Evolutionary conservation across 2,888 invertebrate species (phyloP), one percentile per base, ranked within the genome.

Genomic region (Chirona hameri): DNA sequence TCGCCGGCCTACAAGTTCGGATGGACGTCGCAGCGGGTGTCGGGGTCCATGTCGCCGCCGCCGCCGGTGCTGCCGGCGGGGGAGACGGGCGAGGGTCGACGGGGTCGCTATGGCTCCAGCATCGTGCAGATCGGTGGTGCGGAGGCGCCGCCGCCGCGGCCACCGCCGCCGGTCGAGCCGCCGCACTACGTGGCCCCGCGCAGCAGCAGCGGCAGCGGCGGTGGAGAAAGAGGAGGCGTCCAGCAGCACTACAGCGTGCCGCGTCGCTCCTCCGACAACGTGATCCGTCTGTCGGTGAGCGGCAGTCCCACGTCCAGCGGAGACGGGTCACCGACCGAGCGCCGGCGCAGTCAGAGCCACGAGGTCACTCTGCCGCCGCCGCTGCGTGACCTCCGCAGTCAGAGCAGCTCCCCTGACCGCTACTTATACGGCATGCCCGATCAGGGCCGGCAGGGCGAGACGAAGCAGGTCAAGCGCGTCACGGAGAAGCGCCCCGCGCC

Each of bases 231-330:
- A 21, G n/a, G n/a, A 29, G 76, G 24, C 1, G 31, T 18, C 18
- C 72, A 31, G 31, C 76, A 76, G 76, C 76, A 76, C 76, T 76
- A 76, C 76, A 76, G 76, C 76, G 76, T 76, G 24, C 76, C 76
- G 46, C 39, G 76, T 24, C 21, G 24, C 27, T 52, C 15, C 52
- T 15, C 80, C 52, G 52, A 52, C 18, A 80, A 80, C 55, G 52
- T 80, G 27, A 80, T 80, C 27, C 80, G 80, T 27, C 29, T 80
- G 15, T 48, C 80, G 5, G 80, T 80, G 15, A 80, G 80, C 29
- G 80, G 80, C 27, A 80, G 52, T 14, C 80, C 52, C 80, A 80
- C 29, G 15, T 52, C 48, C 52, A 80, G 80, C 27, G 80, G 52
- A 5, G 80, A 48, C 7, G 9, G 18, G 1, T 76, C 76, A 24